phyloP scores from a whole-genome alignment of 2,888 invertebrate species.

The Catocala fraxini region DNA sequence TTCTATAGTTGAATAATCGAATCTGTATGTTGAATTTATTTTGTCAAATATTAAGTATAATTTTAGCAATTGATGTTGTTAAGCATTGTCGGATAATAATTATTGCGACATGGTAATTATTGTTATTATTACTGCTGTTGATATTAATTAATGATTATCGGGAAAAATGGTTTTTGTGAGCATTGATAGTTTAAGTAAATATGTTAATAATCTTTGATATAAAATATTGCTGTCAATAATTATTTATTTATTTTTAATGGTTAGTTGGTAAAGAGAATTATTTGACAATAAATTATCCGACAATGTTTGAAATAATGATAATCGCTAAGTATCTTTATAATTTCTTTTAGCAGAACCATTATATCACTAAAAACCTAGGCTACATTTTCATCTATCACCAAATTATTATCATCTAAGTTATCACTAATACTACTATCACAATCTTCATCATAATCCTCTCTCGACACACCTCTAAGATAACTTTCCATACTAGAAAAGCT shows the following conservation, averaged over 20 bases:
- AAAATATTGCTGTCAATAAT: too few species aligned
- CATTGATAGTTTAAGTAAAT: too few species aligned
- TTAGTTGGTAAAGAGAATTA: too few species aligned
- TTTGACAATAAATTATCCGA: too few species aligned
- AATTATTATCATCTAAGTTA: slow-evolving; percentile 54
- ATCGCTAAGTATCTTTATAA: neutral
- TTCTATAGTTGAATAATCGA: neutral
- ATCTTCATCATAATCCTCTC: slow-evolving; percentile 24
- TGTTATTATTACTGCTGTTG: too few species aligned
- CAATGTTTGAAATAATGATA: too few species aligned
- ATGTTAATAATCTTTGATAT: too few species aligned
- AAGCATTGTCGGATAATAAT: too few species aligned
- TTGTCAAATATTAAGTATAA: slow-evolving; percentile 21
- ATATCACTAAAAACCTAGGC: slow-evolving; percentile 19
- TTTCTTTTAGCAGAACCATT: slow-evolving; percentile 22
- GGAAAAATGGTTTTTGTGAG: too few species aligned
- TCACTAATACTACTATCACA: slow-evolving; percentile 52
- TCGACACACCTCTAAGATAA: slow-evolving; percentile 66
- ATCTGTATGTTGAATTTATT: slow-evolving; percentile 25
- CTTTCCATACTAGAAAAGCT: slow-evolving; percentile 73
- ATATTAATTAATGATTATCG: too few species aligned
- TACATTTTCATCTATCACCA: slow-evolving; percentile 66
- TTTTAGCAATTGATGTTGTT: neutral
- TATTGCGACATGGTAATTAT: too few species aligned
- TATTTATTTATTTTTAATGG: too few species aligned